Evolutionary conservation across 2,888 invertebrate genomes (phyloP).

Genomic region (Halocaridina rubra): DNA sequence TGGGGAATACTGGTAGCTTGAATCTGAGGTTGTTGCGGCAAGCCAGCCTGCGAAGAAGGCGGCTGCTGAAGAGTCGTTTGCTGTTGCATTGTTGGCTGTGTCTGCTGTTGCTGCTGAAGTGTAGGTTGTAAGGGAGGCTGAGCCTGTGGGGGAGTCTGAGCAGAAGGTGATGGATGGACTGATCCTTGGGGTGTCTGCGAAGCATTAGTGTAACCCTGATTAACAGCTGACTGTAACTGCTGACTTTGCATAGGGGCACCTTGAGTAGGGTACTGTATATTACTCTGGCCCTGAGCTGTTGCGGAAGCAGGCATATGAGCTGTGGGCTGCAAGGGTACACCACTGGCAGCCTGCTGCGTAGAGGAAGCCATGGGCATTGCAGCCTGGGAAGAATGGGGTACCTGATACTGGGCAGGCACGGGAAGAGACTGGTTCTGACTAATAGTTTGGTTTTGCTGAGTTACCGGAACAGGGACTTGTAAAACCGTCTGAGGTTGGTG

Average conservation of each 20-base stretch:
- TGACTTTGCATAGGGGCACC: constrained; percentile 33
- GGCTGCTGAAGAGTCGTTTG: constrained; percentile 23
- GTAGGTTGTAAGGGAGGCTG: constrained; percentile 36
- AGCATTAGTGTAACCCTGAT: constrained; percentile 26
- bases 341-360: not conserved
- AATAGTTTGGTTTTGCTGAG: constrained; percentile 25
- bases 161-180: constrained; percentile 48
- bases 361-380: constrained; percentile 39
- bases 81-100: not conserved
- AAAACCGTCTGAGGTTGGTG: constrained; percentile 47
- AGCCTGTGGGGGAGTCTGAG: constrained; percentile 49
- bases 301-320: constrained; percentile 13
- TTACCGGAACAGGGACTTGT: constrained; percentile 24
- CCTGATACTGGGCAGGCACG: constrained; percentile 41
- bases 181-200: constrained; percentile 35
- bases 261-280: constrained; percentile 38
- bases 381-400: constrained; percentile 43
- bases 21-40: not conserved
- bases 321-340: constrained; percentile 21
- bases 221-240: constrained; percentile 31
- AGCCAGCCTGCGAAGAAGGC: not conserved
- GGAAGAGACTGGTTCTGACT: constrained; percentile 36
- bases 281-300: constrained; percentile 27
- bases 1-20: constrained; percentile 32
- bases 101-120: constrained; percentile 1